Evolutionary conservation across 1,140 invertebrate species (phyloP).

Genomic region (Nixonia krombeini): DNA sequence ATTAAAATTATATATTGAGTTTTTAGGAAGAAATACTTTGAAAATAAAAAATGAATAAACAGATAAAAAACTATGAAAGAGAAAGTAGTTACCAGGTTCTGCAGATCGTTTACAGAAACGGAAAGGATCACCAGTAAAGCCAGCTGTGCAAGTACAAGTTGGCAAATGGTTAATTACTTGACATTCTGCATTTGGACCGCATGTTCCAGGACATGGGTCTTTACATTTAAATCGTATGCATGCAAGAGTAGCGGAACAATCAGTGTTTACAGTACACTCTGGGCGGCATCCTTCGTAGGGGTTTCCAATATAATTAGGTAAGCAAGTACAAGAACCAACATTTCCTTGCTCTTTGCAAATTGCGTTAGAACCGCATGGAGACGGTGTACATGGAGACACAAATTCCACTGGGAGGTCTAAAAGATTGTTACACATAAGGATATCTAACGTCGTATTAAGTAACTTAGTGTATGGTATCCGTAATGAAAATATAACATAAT

Average conservation of each 20-base stretch:
- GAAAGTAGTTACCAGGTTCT: conserved; percentile 28
- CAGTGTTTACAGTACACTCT: conserved; percentile 81
- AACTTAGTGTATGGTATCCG: too few species aligned
- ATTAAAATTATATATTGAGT: conserved; percentile 43
- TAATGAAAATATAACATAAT: too few species aligned
- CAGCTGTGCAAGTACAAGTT: conserved; percentile 79
- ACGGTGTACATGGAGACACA: conserved; percentile 76
- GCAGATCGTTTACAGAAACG: conserved; percentile 69
- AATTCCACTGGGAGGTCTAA: conserved; percentile 51
- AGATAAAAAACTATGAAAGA: conserved; percentile 20
- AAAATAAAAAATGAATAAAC: conserved; percentile 43
- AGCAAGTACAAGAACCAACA: conserved; percentile 76
- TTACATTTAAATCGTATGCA: conserved; percentile 80
- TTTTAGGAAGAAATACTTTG: too few species aligned
- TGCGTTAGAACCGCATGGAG: conserved; percentile 79
- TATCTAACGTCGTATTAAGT: too few species aligned
- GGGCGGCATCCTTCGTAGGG: conserved; percentile 76
- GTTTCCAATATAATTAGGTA: conserved; percentile 77
- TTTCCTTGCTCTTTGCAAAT: conserved; percentile 60
- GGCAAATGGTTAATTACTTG: conserved; percentile 82
- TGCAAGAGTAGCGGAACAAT: conserved; percentile 80
- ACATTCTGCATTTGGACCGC: conserved; percentile 81
- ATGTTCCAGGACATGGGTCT: conserved; percentile 81
- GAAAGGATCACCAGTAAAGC: conserved; percentile 81
- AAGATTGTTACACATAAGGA: too few species aligned